Evolutionary conservation across 2,888 invertebrate genomes (phyloP), one percentile per base, ranked within the genome.

Genomic region (Drosophila birchii): DNA sequence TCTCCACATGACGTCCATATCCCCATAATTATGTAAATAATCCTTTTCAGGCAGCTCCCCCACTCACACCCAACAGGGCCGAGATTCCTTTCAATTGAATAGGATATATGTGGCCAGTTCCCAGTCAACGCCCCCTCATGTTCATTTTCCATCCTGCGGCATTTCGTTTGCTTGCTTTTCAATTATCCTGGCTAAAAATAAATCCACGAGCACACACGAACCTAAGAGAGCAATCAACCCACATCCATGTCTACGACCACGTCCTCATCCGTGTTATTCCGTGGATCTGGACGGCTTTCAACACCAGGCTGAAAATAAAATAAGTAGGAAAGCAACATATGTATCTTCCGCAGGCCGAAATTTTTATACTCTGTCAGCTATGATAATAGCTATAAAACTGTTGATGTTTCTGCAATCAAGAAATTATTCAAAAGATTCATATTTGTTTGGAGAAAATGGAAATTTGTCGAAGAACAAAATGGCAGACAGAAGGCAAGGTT

Each of bases 121-220:
- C 23, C 32, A 20, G 68, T 36, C 72, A 47, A 71, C 41, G 41
- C 72, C 72, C 47, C 47, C 36, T 20, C 49, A 66, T 66, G 49
- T 41, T 41, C 49, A 43, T 43, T 71, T 29, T 8, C 36, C 41
- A 26, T 74, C 69, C 73, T 76, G 69, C 49, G 29, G 69, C 16
- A 18, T 38, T 58, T 29, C 75, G 62, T 51, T 73, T 47, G 75
- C 61, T 76, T 78, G 73, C 83, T 77, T 86, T 89, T 85, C 85
- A 89, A 85, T 88, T 85, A 85, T 85, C 89, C 89, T 89, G 63
- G 61, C 88, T 83, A 83, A 79, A 84, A 89, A 89, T 84, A 84
- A 70, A 72, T 58, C 58, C 44, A 60, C 36, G 34, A 49, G 56
- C 70, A 51, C 36, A 36, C 63, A 29, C 63, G 34, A 41, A 32